phyloP scores from a whole-genome alignment of 2,113 vertebrate species.

The Sialia sialis region DNA sequence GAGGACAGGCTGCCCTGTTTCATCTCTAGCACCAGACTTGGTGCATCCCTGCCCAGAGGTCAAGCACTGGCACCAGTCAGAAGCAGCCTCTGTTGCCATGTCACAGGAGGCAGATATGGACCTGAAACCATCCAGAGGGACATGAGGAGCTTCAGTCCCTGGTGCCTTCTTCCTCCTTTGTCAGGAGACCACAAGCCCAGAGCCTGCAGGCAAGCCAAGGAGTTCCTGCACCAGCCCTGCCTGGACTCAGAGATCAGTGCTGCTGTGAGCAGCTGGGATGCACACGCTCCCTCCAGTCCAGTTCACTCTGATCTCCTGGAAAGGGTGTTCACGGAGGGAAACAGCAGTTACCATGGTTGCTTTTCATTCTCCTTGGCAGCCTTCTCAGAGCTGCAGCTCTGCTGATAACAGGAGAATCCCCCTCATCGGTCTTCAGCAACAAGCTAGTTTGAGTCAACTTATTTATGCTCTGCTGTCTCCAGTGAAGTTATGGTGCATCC shows the following conservation, averaged over 20 bases:
- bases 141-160: neutral
- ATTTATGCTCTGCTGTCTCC: constrained; percentile 31
- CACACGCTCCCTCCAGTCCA: neutral
- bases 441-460: neutral
- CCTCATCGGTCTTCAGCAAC: neutral
- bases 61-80: neutral
- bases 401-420: constrained; percentile 28
- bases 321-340: neutral
- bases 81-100: neutral
- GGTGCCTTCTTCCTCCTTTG: neutral
- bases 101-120: neutral
- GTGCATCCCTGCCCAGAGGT: neutral
- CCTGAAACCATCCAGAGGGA: neutral
- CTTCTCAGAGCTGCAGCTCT: constrained; percentile 15
- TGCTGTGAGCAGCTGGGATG: neutral
- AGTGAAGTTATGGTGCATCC: neutral
- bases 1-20: neutral
- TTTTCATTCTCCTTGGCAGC: neutral
- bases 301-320: neutral
- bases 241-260: fast-evolving
- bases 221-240: neutral
- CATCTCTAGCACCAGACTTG: neutral
- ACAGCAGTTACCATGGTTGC: constrained; percentile 20
- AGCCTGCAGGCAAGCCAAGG: neutral
- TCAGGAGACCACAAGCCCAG: neutral